Base-by-base conservation (phyloP, 1,140 invertebrate genomes). In the Acromyrmex echinatior region DNA sequence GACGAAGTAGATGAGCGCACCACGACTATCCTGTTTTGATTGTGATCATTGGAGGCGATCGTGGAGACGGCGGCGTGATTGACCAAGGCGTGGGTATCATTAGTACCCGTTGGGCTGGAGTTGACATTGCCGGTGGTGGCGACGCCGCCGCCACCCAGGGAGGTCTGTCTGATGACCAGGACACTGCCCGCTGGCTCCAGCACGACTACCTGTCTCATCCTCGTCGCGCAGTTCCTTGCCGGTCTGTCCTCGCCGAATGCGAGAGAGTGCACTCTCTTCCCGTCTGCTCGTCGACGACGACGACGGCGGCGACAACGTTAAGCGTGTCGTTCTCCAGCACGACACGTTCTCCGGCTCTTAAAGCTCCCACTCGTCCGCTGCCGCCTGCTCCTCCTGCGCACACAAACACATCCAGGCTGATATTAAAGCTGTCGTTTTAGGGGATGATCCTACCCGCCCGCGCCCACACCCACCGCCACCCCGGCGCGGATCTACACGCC, bases 11-110 rank as follows among this genome's bases (percentile, higher is more conserved):
- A 92, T 49, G 95, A 94, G 87, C 95, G 92, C 31, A 95, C 94
- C 87, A 95, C 95, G 89, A 95, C 94, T 87, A 95, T 95, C 76
- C 94, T 92, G 90, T 95, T 95, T 89, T 95, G 95, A 88, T 95
- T 95, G 91, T 95, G 94, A 90, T 95, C 95, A 87, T 92, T 94
- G 70, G 92, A 92, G 63, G 92, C 92, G 56, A 92, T 92, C 78
- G 91, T 93, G 68, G 92, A 92, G 31, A 93, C 92, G 31, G 92
- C 81, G 3, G 84, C 90, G 49, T 93, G 88, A 88, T 92, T 93
- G 66, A 88, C 77, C 86, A 92, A 70, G 51, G 80, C 88, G 84
- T 93, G 92, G 81, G 87, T 90, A 89, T 93, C 92, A 88, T 92
- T 92, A 70, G 85, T 91, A 87, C 92, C 91, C 66, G 92, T 91